Evolutionary conservation across 2,888 invertebrate genomes (phyloP), one percentile per base, ranked within the genome.

Genomic region (Tineola bisselliella): DNA sequence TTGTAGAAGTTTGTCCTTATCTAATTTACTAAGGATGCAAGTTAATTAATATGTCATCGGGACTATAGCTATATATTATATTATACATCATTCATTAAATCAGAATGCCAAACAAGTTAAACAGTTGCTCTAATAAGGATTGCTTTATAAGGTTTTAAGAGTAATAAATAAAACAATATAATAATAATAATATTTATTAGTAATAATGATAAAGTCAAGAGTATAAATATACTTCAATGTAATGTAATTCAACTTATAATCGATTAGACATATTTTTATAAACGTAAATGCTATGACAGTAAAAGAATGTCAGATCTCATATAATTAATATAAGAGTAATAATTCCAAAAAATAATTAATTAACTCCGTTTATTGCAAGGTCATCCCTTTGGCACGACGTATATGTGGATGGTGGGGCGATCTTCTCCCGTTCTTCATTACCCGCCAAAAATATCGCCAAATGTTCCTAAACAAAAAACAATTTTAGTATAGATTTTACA

Each of bases 381-480:
- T 83, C 81, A 59, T 89, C 77, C 69, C 82, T 68, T 70, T 82
- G 74, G 70, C 82, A 74, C n/a, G 59, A 17, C 8, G 59, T 44
- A 77, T 78, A 69, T 64, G 82, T 65, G 1, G 82, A 77, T 18
- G 80, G 76, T 17, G 86, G 86, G 5, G 84, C 70, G 1, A 89
- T 88, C 71, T 91, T 91, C 67, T 89, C 89, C 0, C 89, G 84
- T 68, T 89, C 89, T 61, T 91, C 90, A 64, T 91, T 90, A 57
- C 92, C 92, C 11, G 92, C 91, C 60, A 92, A 72, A 67, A 91
- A 90, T 62, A 88, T 81, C 0, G 92, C 92, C 58, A 91, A 71
- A 62, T 90, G 89, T 71, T 91, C 91, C 92, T 92, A 67, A 73
- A 63, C 56, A 63, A 54, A 62, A 64, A 59, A 61, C n/a, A n/a